Evolutionary conservation across 2,797 vertebrate genomes (phyloP), one percentile per base, ranked within the genome.

Genomic region (Darevskia mixta): DNA sequence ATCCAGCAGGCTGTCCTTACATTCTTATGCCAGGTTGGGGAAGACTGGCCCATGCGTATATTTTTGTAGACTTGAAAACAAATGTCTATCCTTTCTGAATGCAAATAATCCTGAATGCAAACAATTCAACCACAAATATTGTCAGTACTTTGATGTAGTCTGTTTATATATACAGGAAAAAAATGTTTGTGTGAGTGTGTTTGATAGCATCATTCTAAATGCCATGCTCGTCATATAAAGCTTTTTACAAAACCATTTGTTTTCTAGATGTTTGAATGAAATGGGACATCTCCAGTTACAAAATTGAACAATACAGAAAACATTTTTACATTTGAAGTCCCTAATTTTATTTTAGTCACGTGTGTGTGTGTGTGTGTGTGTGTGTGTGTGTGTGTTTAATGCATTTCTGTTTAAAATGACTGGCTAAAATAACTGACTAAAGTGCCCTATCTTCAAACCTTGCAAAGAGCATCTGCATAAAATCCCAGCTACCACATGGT

Each of bases 401-500:
- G 49, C 80, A 41, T 38, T 5, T 89, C 61, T 86, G 13, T 25
- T 18, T 38, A 27, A 20, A 55, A 15, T 55, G 49, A 55, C 49
- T 55, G 49, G 49, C 49, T 55, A 55, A 61, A 61, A 61, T 61
- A 6, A 7, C 58, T 61, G 20, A 18, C 67, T 90, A 85, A 78
- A 92, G 91, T 78, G 82, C 90, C 67, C 72, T 87, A 90, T 76
- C 80, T 58, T 90, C 61, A 72, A 90, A 1, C 75, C 32, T 79
- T 49, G 25, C 0, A 17, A 84, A 91, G 92, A 92, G 88, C 82
- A 92, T 80, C 87, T 92, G 29, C 83, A 90, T 89, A 78, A 93
- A 94, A 94, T 92, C 75, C 89, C 92, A 88, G 92, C 90, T 93
- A 83, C 94, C 94, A 61, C 95, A 93, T 92, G 93, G 93, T 69